These are phyloP conservation scores for Furnarius figulus DNA, from an alignment of 2,113 vertebrate genomes.

Conservation along the genomic window DNA sequence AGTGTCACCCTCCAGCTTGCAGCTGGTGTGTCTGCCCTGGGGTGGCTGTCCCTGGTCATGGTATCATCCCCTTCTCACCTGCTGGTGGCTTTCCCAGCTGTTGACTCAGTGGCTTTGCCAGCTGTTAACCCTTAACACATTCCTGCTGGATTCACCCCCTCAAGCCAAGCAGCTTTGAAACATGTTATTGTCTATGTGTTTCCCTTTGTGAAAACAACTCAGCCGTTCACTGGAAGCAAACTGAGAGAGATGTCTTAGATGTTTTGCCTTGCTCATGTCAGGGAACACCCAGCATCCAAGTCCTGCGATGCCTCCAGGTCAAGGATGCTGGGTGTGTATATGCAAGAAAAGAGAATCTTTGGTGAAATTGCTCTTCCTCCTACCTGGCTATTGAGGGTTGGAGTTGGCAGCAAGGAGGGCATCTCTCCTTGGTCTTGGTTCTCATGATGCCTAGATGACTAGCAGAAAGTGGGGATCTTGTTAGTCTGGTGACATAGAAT, in stretches of 20 bases:
- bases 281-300: neutral
- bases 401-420: neutral
- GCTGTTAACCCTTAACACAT: neutral
- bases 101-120: neutral
- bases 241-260: neutral
- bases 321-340: neutral
- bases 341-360: neutral
- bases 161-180: neutral
- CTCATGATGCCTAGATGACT: neutral
- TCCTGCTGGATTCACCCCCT: neutral
- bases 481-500: fast-evolving
- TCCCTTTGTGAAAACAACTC: neutral
- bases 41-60: fast-evolving
- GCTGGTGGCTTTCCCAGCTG: neutral
- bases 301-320: neutral
- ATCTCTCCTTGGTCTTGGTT: neutral
- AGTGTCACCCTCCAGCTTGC: neutral
- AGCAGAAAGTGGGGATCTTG: neutral
- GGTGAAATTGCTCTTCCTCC: neutral
- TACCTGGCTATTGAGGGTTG: neutral
- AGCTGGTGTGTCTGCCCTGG: fast-evolving
- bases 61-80: neutral
- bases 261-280: neutral
- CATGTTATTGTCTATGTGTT: fast-evolving
- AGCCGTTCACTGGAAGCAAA: fast-evolving